Conservation (phyloP, 2,113 vertebrate species). For the Chelonoidis abingdonii region DNA sequence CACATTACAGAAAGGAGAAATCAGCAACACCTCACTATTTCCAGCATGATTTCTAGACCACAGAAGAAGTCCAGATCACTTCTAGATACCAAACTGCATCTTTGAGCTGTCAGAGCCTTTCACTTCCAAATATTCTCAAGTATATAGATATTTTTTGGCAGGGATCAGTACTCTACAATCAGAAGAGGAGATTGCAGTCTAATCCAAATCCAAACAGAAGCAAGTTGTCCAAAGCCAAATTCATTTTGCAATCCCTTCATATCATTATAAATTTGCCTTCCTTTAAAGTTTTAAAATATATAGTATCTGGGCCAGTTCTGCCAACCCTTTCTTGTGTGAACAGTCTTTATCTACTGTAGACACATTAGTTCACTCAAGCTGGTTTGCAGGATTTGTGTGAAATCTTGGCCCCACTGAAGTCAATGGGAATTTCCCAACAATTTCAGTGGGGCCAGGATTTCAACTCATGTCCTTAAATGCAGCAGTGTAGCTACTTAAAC, state of each 20-base stretch:
- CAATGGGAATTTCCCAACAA: conserved; percentile 53
- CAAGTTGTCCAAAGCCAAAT: conserved; percentile 65
- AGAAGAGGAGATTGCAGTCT: conserved; percentile 56
- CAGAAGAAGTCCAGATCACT: conserved; percentile 55
- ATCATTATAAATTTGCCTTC: conserved; percentile 64
- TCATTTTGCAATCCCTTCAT: conserved; percentile 68
- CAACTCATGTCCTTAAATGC: conserved; percentile 48
- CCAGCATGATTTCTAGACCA: conserved; percentile 54
- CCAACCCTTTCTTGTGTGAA: conserved; percentile 59
- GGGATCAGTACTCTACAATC: conserved; percentile 35
- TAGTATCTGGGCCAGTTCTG: conserved; percentile 27
- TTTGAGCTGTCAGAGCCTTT: conserved; percentile 56
- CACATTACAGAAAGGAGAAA: conserved; percentile 37
- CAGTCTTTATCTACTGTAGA: background rate
- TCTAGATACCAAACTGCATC: conserved; percentile 59
- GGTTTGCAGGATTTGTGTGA: conserved; percentile 40
- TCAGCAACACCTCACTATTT: conserved; percentile 41
- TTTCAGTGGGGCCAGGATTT: conserved; percentile 54
- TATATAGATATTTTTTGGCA: conserved; percentile 71
- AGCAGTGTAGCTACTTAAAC: conserved; percentile 16
- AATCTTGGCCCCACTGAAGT: conserved; percentile 52
- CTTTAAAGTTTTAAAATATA: conserved; percentile 56
- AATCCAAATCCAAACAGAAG: conserved; percentile 75
- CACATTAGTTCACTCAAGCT: conserved; percentile 42
- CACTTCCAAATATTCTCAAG: conserved; percentile 37